A percentile compares a stretch with the other conserved stretches of the same genome.
These are phyloP conservation scores for Microtus montanus DNA, from an alignment of 2,113 vertebrate species.

Conservation along the genomic window DNA sequence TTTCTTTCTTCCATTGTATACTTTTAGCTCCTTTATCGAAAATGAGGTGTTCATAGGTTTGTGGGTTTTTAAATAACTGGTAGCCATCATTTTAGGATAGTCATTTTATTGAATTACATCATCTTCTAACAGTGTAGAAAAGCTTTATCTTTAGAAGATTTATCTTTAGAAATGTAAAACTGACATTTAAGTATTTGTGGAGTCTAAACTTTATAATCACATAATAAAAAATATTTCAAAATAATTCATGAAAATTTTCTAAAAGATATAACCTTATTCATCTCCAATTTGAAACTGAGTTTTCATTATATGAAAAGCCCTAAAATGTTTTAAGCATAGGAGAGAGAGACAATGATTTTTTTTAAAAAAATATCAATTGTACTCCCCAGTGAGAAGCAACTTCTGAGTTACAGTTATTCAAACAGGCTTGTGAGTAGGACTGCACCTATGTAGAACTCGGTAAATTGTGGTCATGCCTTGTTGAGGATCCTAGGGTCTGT, in stretches of 20 bases:
- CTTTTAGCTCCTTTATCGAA: too few relatives aligned
- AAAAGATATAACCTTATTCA: background rate
- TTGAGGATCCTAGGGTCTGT: fast-evolving
- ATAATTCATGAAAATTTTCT: background rate
- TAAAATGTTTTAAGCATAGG: background rate
- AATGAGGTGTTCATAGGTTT: too few relatives aligned
- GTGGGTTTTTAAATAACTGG: background rate
- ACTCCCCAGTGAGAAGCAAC: background rate
- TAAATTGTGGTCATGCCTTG: background rate
- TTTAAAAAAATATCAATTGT: background rate
- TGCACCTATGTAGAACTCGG: fast-evolving
- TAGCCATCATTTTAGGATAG: background rate
- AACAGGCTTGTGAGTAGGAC: background rate
- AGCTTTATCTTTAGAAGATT: background rate
- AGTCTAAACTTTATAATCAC: background rate
- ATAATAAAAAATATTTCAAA: background rate
- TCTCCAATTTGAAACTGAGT: background rate
- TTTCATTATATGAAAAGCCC: background rate
- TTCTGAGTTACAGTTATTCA: background rate
- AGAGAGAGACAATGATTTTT: background rate
- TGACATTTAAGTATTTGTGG: background rate
- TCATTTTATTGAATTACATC: background rate
- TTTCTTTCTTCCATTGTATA: too few relatives aligned
- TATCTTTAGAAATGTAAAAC: constrained; percentile 21
- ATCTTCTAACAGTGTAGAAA: background rate